Evolutionary conservation across 2,888 invertebrate genomes (phyloP).

Genomic region (Nowickia ferox): DNA sequence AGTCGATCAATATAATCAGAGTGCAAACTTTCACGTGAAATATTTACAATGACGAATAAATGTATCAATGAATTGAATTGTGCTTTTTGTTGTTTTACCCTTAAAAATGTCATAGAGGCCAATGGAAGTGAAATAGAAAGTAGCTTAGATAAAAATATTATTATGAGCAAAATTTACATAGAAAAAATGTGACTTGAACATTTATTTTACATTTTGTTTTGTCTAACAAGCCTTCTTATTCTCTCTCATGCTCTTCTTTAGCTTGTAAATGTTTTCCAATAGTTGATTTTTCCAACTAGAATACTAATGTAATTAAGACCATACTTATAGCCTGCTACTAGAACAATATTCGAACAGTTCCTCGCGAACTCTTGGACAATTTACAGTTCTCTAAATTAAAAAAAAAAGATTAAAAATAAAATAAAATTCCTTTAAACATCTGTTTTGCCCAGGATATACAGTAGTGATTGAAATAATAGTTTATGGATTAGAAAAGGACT

Average conservation of each 20-base stretch:
- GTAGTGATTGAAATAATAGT: conserved; percentile 10
- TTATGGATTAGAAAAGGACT: conserved; percentile 22
- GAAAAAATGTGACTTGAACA: conserved; percentile 44
- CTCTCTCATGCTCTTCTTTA: conserved; percentile 61
- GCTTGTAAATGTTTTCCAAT: conserved; percentile 71
- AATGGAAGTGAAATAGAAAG: conserved; percentile 5
- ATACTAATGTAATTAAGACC: conserved; percentile 82
- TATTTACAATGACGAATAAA: conserved; percentile 5
- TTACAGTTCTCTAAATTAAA: conserved; percentile 74
- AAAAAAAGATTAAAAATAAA: conserved; percentile 13
- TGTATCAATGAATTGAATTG: conserved; percentile 17
- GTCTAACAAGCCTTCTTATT: neutral
- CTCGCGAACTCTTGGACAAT: conserved; percentile 79
- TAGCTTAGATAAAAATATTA: neutral
- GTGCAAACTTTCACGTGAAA: conserved; percentile 41
- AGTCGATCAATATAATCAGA: conserved; percentile 42
- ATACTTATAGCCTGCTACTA: conserved; percentile 76
- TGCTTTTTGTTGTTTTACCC: neutral
- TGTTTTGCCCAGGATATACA: conserved; percentile 32
- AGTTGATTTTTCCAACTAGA: conserved; percentile 76
- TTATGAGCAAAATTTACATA: conserved; percentile 23
- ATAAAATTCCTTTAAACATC: conserved; percentile 18
- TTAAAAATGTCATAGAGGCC: conserved; percentile 60
- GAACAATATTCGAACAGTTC: conserved; percentile 77
- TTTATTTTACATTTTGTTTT: conserved; percentile 3